Evolutionary conservation across 92 coral and sea anemone genomes (phyloP).

Genomic region (Porites cylindrica): DNA sequence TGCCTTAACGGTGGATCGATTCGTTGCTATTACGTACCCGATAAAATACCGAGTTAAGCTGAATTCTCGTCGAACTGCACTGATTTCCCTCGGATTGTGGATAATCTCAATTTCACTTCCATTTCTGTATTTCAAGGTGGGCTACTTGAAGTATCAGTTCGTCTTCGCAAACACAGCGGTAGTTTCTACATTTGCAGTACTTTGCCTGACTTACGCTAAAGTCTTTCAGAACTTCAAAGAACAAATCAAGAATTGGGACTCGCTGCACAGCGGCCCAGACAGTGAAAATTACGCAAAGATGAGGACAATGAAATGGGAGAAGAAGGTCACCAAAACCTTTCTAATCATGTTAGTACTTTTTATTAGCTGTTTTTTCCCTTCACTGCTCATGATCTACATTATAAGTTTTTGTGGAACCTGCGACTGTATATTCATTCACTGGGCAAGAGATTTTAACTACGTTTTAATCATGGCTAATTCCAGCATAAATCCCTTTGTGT

Average conservation of each 20-base stretch:
- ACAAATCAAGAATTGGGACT: constrained; percentile 41
- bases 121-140: constrained; percentile 79
- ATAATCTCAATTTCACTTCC: constrained; percentile 72
- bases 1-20: constrained; percentile 85
- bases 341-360: constrained; percentile 61
- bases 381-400: constrained; percentile 53
- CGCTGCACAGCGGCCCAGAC: neutral
- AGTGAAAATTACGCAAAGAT: constrained; percentile 23
- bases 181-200: constrained; percentile 73
- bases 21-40: constrained; percentile 81
- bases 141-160: constrained; percentile 83
- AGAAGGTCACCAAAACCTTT: constrained; percentile 67
- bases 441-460: constrained; percentile 64
- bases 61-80: constrained; percentile 59
- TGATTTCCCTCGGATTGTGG: constrained; percentile 76
- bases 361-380: constrained; percentile 55
- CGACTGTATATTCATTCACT: constrained; percentile 61
- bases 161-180: constrained; percentile 90
- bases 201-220: constrained; percentile 60
- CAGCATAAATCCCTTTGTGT: constrained; percentile 30
- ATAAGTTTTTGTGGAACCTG: constrained; percentile 66
- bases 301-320: constrained; percentile 64
- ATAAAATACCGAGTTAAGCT: constrained; percentile 73
- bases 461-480: constrained; percentile 61
- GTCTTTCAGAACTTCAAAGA: constrained; percentile 48